phyloP scores from a whole-genome alignment of 23 tunicate species.

The Ciona savignyi region DNA sequence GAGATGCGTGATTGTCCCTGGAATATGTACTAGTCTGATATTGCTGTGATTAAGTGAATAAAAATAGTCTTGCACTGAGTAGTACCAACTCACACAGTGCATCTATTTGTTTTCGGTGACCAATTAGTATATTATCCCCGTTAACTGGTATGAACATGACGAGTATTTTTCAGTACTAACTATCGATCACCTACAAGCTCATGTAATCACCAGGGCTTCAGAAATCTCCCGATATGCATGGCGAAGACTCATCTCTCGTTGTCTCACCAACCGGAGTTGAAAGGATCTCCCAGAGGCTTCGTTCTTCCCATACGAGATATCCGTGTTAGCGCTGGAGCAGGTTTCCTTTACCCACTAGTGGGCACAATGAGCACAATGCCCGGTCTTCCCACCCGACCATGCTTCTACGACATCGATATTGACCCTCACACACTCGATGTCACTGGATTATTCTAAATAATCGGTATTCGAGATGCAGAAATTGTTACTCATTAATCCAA shows the following conservation, averaged over 20 bases:
- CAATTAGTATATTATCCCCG: no score
- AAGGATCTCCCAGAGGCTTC: conserved; percentile 96
- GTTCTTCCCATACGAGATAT: conserved; percentile 90
- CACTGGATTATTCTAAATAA: conserved; percentile 50
- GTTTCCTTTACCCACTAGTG: conserved; percentile 92
- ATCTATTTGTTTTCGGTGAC: no score
- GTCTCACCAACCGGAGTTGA: conserved; percentile 91
- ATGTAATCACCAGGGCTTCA: conserved; percentile 63
- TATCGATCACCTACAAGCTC: no score
- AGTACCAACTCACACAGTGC: no score
- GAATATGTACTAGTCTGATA: no score
- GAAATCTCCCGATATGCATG: conserved; percentile 95
- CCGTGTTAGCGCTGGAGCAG: conserved; percentile 96
- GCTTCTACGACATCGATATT: conserved; percentile 95
- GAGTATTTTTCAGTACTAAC: no score
- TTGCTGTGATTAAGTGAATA: no score
- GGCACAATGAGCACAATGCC: conserved; percentile 99
- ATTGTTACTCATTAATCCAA: no score
- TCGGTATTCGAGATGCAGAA: background rate
- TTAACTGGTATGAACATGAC: no score
- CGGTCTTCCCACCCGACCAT: conserved; percentile 96
- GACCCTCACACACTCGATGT: conserved; percentile 85
- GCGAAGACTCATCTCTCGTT: conserved; percentile 97
- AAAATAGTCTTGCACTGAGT: no score
- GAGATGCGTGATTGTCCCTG: no score